These are phyloP conservation scores for Pseudorectes ferrugineus DNA, from an alignment of 2,113 vertebrate species.

Conservation along the genomic window DNA sequence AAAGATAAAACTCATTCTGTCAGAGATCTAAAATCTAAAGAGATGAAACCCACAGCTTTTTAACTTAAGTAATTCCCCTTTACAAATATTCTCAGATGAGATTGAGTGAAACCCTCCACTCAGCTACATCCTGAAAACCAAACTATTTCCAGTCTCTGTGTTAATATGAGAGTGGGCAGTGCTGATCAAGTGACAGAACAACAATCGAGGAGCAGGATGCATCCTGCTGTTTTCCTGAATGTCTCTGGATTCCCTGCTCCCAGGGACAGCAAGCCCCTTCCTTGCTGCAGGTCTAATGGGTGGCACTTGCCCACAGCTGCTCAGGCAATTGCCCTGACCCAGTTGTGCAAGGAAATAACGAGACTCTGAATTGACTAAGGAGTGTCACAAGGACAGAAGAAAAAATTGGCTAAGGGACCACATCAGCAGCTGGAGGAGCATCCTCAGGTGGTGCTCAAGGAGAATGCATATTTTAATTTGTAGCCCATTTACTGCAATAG, in stretches of 20 bases:
- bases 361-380: neutral
- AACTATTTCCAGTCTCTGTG: neutral
- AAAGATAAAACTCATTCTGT: neutral
- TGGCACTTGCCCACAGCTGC: neutral
- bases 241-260: neutral
- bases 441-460: conserved; percentile 35
- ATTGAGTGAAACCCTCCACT: neutral
- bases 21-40: neutral
- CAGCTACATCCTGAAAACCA: neutral
- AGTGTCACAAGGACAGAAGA: neutral
- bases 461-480: conserved; percentile 44
- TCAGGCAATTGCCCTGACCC: neutral
- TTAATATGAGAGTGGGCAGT: neutral
- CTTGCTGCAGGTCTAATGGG: neutral
- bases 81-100: neutral
- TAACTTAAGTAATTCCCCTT: neutral
- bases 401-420: neutral
- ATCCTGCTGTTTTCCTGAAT: neutral
- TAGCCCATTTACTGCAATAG: conserved; percentile 44
- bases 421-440: neutral
- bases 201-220: neutral
- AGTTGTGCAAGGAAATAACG: neutral
- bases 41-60: neutral
- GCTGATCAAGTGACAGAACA: neutral
- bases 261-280: neutral